Percentiles rank a stretch among this genome's conserved stretches.
These are phyloP conservation scores for Anguilla anguilla DNA, from an alignment of 2,797 vertebrate genomes.

Conservation along the genomic window DNA sequence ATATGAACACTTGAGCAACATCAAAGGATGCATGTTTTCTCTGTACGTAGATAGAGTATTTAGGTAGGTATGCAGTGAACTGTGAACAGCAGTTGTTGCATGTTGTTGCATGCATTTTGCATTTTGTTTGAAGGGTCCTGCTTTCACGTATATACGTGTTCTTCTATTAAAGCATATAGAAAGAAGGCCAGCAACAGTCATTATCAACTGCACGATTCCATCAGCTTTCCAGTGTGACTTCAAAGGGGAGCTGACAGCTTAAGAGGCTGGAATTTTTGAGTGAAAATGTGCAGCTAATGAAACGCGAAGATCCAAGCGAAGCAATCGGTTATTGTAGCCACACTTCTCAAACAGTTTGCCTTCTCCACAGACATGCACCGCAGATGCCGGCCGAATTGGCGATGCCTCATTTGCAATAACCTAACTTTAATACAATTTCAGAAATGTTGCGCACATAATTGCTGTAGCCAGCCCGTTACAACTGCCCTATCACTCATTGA, in stretches of 20 bases:
- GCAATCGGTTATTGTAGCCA: neutral
- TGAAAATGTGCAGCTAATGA: constrained; percentile 7
- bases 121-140: neutral
- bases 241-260: constrained; percentile 10
- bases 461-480: neutral
- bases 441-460: constrained; percentile 1
- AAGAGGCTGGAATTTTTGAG: neutral
- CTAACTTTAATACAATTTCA: constrained; percentile 12
- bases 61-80: neutral
- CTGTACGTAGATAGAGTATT: neutral
- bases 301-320: neutral
- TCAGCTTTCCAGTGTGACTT: neutral
- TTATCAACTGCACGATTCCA: constrained; percentile 5
- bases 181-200: neutral
- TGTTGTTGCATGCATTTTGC: neutral
- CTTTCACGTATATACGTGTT: neutral
- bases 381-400: neutral
- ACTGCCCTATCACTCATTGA: neutral
- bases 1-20: constrained; percentile 5
- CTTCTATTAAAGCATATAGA: neutral
- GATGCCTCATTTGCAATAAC: neutral
- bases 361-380: constrained; percentile 2
- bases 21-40: neutral
- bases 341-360: neutral
- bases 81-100: neutral